Percentiles rank a stretch among this genome's conserved stretches.
phyloP scores from a whole-genome alignment of 2,797 vertebrate genomes.

The Cynopterus sphinx region DNA sequence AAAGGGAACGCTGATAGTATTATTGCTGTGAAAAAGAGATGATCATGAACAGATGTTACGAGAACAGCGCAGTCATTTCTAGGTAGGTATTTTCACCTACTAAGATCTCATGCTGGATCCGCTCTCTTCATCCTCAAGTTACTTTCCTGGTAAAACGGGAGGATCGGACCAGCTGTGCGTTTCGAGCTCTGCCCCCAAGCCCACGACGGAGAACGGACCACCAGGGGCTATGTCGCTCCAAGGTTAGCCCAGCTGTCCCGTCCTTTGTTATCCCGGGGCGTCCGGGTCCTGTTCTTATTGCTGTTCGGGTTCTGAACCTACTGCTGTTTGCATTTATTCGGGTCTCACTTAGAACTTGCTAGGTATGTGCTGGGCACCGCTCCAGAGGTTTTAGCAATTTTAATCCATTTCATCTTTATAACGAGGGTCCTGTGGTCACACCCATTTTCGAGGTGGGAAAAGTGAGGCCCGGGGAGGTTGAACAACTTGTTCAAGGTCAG shows the following conservation, averaged over 20 bases:
- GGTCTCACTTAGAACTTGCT: neutral
- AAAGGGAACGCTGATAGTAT: neutral
- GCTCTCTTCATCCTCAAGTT: neutral
- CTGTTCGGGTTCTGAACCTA: neutral
- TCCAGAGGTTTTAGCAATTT: neutral
- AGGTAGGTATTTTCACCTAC: neutral
- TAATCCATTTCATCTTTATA: neutral
- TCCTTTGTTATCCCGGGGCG: neutral
- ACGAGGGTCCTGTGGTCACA: too few relatives aligned
- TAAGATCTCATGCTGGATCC: rapidly evolving
- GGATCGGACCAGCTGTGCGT: too few relatives aligned
- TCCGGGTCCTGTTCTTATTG: neutral
- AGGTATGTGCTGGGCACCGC: neutral
- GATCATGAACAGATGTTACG: neutral
- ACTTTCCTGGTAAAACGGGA: neutral
- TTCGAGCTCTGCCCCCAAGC: neutral
- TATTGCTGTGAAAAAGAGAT: neutral
- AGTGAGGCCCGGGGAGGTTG: neutral
- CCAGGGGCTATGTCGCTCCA: neutral
- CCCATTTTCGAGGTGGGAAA: neutral
- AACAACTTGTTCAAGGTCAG: neutral
- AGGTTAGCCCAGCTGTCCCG: neutral
- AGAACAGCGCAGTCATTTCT: neutral
- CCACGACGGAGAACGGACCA: neutral
- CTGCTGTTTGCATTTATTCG: neutral